Evolutionary conservation across 2,797 vertebrate genomes (phyloP), one percentile per base, ranked within the genome.

Genomic region (Fratercula arctica): DNA sequence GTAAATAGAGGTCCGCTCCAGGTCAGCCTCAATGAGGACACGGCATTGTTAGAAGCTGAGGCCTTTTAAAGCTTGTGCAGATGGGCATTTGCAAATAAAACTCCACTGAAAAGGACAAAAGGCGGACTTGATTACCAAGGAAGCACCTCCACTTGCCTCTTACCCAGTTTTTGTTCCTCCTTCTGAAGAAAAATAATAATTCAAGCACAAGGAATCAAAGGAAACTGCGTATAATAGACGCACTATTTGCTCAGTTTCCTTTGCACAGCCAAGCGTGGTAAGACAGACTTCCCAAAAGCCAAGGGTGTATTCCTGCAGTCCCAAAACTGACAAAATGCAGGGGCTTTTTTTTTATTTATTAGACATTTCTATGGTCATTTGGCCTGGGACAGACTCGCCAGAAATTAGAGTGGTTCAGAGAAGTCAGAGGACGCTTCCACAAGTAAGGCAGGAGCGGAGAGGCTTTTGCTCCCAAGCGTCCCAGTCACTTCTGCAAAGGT

Each of bases 1-100:
- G 77, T 95, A 97, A 97, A 96, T 95, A 87, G 96, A 95, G 96
- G 86, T 96, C 92, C 14, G 17, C 80, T 37, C 35, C 95, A 94
- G 96, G 95, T 96, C 95, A 96, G 54, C 63, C 33, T 93, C 91
- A 89, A 70, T 66, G 76, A 97, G 87, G 85, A 80, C 91, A 73
- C 0, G 1, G 90, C 54, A 88, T 78, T 95, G 90, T 95, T 87
- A 69, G 16, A 86, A 89, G 68, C 93, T 1, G 10, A 96, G 70
- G 74, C 61, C 51, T 92, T 90, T 94, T 78, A 72, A 45, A 93
- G 61, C 61, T 90, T 67, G 63, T 41, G 41, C 51, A 83, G 82
- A 76, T 0, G 3, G 37, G 87, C 54, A 68, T 93, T 87, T 43
- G 6, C 63, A 91, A 97, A 91, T 93, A 89, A 69, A 91, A 72